Conservation (phyloP, 2,113 vertebrate genomes). For the Tragulus kanchil region DNA sequence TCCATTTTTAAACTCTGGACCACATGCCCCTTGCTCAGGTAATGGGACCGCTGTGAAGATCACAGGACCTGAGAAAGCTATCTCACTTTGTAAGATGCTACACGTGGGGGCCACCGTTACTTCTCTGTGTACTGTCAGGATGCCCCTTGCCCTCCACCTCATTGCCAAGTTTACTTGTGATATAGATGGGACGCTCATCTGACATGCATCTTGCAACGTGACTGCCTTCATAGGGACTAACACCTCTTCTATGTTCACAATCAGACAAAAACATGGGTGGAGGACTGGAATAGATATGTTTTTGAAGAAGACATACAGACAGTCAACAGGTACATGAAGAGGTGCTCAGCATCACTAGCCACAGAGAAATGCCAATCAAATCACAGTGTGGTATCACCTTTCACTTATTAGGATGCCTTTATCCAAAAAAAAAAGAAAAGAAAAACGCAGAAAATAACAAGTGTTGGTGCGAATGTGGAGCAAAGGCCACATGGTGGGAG, state of each 20-base stretch:
- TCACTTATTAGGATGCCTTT: neutral
- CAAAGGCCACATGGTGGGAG: neutral
- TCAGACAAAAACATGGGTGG: neutral
- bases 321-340: neutral
- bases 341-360: neutral
- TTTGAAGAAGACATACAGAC: neutral
- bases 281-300: neutral
- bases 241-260: neutral
- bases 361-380: neutral
- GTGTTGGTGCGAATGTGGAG: neutral
- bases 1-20: neutral
- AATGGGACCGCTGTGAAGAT: neutral
- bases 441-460: neutral
- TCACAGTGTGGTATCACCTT: neutral
- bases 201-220: neutral
- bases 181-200: neutral
- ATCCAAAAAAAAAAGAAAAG: neutral
- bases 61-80: neutral
- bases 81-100: neutral
- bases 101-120: neutral
- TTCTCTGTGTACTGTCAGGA: neutral
- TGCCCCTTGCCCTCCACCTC: neutral
- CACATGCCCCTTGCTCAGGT: neutral
- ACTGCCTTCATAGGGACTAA: neutral
- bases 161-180: neutral